Evolutionary conservation across 2,113 vertebrate genomes (phyloP).

Genomic region (Perognathus longimembris): DNA sequence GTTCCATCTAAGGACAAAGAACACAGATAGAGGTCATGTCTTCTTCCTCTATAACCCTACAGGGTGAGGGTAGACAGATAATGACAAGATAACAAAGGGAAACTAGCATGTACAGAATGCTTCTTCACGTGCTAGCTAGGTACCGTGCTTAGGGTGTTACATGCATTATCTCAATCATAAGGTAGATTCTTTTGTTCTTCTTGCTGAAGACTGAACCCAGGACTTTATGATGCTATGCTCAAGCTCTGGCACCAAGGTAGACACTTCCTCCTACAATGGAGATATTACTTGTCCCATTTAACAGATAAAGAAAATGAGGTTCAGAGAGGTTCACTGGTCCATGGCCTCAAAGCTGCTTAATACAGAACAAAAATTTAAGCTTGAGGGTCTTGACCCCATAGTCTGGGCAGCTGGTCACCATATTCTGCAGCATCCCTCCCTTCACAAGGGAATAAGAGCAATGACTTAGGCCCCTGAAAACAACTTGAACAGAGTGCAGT

Average conservation of each 20-base stretch:
- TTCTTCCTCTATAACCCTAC: background rate
- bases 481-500: conserved; percentile 10
- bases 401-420: background rate
- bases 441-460: background rate
- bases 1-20: background rate
- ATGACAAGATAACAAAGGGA: background rate
- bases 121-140: background rate
- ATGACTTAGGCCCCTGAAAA: background rate
- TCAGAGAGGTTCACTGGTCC: background rate
- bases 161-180: background rate
- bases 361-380: background rate
- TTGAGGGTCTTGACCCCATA: background rate
- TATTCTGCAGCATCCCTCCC: background rate
- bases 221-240: background rate
- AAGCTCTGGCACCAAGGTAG: background rate
- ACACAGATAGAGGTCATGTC: background rate
- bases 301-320: background rate
- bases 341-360: background rate
- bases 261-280: fast-evolving
- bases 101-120: background rate
- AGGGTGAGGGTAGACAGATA: fast-evolving
- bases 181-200: background rate
- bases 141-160: background rate
- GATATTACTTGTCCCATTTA: background rate
- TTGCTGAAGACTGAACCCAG: background rate